Evolutionary conservation across 2,797 vertebrate species (phyloP), one percentile per base, ranked within the genome.

Genomic region (Lithobates sylvaticus): DNA sequence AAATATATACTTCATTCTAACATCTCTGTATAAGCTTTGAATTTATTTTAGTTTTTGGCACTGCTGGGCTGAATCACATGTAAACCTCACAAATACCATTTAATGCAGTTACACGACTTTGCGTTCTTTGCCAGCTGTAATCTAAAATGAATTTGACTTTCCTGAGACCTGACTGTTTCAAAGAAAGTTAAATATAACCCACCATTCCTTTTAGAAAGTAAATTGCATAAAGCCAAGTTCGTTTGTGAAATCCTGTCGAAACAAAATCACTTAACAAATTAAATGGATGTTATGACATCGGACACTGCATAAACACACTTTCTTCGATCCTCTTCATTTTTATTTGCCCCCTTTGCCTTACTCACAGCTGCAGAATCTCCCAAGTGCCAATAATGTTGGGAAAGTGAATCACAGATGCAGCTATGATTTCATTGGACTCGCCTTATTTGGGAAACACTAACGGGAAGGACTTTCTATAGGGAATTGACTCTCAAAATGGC

Each of bases 401-500:
- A 32, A 80, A 67, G 72, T 47, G 39, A 78, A 85, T 81, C 27
- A 75, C 16, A 15, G 27, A 23, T 54, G 44, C 42, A 76, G 47
- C 36, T 71, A 77, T 21, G 71, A 83, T 78, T 83, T 83, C 64
- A 36, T 61, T 42, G 72, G 69, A 64, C 15, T 65, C 61, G 23
- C 85, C 75, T 78, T 86, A 73, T 86, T 78, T 78, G 69, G 61
- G 75, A 78, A 78, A 72, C 67, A 36, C 15, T 64, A 78, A 54
- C 61, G 18, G 27, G 72, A 77, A 81, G 29, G 26, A 10, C 36
- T 69, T 86, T 71, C 85, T 58, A 18, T 73, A 67, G 74, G 80
- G 80, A 86, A 83, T 78, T 83, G 54, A 68, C 70, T 50, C 80
- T 77, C 67, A 86, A 82, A 65, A 83, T 86, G 80, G 85, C 65